Base-by-base conservation (phyloP, 2,797 vertebrate species). In the Cuniculus paca region DNA sequence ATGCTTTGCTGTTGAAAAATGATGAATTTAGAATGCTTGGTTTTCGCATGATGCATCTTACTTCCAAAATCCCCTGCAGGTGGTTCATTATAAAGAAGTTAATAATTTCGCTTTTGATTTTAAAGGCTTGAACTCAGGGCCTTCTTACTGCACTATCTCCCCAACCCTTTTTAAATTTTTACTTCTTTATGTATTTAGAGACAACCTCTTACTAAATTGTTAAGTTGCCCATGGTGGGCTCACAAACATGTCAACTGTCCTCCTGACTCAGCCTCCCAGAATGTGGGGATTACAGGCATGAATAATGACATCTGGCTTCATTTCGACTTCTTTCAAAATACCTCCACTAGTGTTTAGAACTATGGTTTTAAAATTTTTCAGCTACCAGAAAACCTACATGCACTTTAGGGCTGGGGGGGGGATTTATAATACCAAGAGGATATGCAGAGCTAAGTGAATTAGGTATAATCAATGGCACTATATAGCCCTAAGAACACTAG, bases 401-500 rank as follows among this genome's bases (percentile, higher is more conserved):
- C 0, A 22, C 0, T 0, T 4, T 0, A 54, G 52, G 4, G 26
- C 36, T 2, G 26, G 8, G 0, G 31, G 42, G 42, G 72, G 34
- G 54, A 24, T 26, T 34, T 24, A 2, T 24, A 1, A 36, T 31
- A 11, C 20, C 3, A 31, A 6, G 0, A n/a, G 13, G 13, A 7
- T 17, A 5, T 0, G 4, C 5, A 19, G 26, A 78, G 74, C 10
- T 0, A 14, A 75, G 3, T 0, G 11, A 36, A 6, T 45, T 4
- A 48, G 14, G 5, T 19, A 5, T 7, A 82, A 10, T 3, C 13
- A 22, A 5, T 1, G 7, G 14, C 2, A 2, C 12, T 13, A 28
- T 13, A 28, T 1, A 1, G 14, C 24, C 42, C 28, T 24, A 13
- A 12, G 34, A 34, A 52, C 1, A 0, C 10, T 1, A 10, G n/a